phyloP scores from a whole-genome alignment of 2,797 vertebrate species.

The Fistularia commersonii region DNA sequence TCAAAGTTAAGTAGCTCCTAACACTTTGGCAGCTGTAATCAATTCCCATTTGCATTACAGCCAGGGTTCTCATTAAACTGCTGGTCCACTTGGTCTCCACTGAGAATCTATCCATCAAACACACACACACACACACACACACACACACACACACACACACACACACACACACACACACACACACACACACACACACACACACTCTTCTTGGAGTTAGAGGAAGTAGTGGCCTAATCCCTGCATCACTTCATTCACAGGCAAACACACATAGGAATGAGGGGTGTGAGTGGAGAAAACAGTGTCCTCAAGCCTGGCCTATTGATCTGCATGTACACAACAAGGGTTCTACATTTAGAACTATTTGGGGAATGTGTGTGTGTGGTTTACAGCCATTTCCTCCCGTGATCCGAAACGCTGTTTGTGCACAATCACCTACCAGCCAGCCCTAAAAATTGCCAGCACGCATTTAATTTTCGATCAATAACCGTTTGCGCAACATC shows the following conservation, averaged over 20 bases:
- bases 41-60: constrained; percentile 65
- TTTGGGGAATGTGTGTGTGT: constrained; percentile 23
- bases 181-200: no score
- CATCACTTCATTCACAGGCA: constrained; percentile 13
- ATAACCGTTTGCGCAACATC: constrained; percentile 16
- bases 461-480: constrained; percentile 15
- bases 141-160: no score
- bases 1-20: constrained; percentile 43
- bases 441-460: constrained; percentile 11
- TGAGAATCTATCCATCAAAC: constrained; percentile 35
- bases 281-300: constrained; percentile 1
- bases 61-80: constrained; percentile 53
- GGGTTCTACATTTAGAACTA: not conserved
- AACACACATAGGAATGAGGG: not conserved
- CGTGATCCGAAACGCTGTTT: constrained; percentile 6
- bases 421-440: constrained; percentile 4
- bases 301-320: constrained; percentile 6
- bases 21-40: constrained; percentile 47
- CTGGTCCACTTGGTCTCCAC: constrained; percentile 36
- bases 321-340: constrained; percentile 17
- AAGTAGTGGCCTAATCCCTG: constrained; percentile 33
- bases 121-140: constrained; percentile 19
- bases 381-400: constrained; percentile 6
- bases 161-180: no score
- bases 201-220: constrained; percentile 20